These are phyloP conservation scores for Donacobius atricapilla DNA, from an alignment of 2,113 vertebrate genomes.

Conservation along the genomic window DNA sequence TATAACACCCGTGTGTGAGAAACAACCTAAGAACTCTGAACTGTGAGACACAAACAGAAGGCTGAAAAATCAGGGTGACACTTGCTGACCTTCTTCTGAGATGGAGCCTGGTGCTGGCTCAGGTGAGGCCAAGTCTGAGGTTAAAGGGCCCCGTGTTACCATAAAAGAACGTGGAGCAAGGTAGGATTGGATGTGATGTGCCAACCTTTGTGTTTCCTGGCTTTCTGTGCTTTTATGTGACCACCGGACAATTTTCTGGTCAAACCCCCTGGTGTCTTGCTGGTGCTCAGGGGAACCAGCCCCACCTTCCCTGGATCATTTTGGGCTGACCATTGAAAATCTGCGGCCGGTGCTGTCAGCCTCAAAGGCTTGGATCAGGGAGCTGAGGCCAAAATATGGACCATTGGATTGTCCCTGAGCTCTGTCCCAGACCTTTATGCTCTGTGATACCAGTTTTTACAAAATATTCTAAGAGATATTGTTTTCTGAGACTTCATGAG, in stretches of 20 bases:
- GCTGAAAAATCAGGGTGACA: no score
- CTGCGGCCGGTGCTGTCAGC: not conserved
- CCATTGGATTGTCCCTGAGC: not conserved
- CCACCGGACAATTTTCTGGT: not conserved
- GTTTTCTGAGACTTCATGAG: not conserved
- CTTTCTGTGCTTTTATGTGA: not conserved
- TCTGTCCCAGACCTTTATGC: not conserved
- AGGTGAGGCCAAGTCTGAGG: not conserved
- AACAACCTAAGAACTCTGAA: no score
- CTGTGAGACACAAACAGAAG: no score
- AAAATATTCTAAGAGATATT: not conserved
- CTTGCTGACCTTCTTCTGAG: not conserved
- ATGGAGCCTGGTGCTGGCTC: not conserved
- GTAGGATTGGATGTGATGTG: not conserved
- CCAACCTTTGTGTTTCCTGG: not conserved
- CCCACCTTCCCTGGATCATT: not conserved
- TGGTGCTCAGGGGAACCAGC: not conserved
- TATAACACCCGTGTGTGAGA: no score
- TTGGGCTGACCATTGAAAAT: not conserved
- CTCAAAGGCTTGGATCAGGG: not conserved
- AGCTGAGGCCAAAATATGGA: not conserved
- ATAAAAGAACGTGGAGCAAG: accelerated
- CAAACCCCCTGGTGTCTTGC: not conserved
- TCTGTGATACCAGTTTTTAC: not conserved
- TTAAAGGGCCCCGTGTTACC: not conserved